A percentile compares a stretch with the other conserved stretches of the same genome.
Conservation (phyloP, 2,113 vertebrate species). For the Lophotis ruficrista region DNA sequence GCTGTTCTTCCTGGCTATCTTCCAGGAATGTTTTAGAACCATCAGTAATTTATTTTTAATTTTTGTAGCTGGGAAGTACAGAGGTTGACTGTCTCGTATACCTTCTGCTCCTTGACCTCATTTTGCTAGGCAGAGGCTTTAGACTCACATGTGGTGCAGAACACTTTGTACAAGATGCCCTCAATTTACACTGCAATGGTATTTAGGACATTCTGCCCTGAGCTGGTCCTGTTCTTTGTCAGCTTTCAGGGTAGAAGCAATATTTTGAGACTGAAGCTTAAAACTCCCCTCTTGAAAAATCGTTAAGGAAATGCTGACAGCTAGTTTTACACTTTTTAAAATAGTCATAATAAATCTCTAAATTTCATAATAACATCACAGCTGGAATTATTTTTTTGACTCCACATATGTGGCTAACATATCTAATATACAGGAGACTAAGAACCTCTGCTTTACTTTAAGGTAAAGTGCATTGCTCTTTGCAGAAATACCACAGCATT, state of each 20-base stretch:
- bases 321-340: neutral
- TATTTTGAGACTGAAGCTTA: neutral
- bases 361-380: neutral
- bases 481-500: neutral
- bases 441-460: neutral
- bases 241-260: neutral
- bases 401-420: neutral
- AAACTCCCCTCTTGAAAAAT: neutral
- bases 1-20: neutral
- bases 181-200: neutral
- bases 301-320: neutral
- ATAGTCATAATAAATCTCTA: neutral
- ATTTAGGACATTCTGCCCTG: neutral
- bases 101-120: constrained; percentile 2
- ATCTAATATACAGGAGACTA: neutral
- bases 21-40: neutral
- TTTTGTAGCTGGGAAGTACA: neutral
- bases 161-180: neutral
- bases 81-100: neutral
- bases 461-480: neutral
- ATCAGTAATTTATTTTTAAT: neutral
- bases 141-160: neutral
- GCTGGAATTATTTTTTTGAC: neutral
- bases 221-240: neutral
- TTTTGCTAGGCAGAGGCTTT: neutral